Conservation (phyloP, 1,140 invertebrate genomes). For the Drosophila hydei region DNA sequence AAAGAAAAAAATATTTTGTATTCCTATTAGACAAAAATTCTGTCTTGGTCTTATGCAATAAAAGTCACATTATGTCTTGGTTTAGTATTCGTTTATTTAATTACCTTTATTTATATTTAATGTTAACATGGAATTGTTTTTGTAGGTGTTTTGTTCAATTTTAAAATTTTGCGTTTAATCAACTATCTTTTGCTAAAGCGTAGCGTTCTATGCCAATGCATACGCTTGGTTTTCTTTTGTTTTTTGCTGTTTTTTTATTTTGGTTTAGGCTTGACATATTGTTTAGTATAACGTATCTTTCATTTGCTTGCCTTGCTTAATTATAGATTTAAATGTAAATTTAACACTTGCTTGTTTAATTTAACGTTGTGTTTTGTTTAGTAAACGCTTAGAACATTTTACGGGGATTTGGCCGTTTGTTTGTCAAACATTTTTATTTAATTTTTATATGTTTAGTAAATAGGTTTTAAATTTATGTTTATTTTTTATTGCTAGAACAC, state of each 20-base stretch:
- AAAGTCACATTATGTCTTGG: conserved; percentile 17
- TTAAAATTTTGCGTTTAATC: conserved; percentile 70
- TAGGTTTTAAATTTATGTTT: conserved; percentile 50
- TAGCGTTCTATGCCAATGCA: conserved; percentile 61
- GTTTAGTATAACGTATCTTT: conserved; percentile 62
- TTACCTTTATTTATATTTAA: conserved; percentile 82
- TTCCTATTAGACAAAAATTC: too few species aligned
- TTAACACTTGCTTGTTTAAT: conserved; percentile 80
- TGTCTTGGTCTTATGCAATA: too few species aligned
- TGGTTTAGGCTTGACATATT: conserved; percentile 47
- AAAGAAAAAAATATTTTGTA: too few species aligned
- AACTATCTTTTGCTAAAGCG: conserved; percentile 61
- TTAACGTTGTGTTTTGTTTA: conserved; percentile 74
- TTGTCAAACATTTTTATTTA: conserved; percentile 53
- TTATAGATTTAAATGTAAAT: conserved; percentile 74
- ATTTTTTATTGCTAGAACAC: conserved; percentile 76
- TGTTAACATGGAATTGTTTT: conserved; percentile 84
- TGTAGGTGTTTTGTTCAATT: conserved; percentile 72
- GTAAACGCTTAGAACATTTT: conserved; percentile 78
- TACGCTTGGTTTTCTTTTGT: conserved; percentile 48
- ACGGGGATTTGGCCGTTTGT: conserved; percentile 52
- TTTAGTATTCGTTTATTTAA: conserved; percentile 80
- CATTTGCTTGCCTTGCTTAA: conserved; percentile 63
- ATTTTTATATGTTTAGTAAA: conserved; percentile 49
- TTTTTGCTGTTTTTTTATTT: conserved; percentile 39